These are phyloP conservation scores for Oeneis ivallda DNA, from an alignment of 2,888 invertebrate genomes.

Conservation along the genomic window DNA sequence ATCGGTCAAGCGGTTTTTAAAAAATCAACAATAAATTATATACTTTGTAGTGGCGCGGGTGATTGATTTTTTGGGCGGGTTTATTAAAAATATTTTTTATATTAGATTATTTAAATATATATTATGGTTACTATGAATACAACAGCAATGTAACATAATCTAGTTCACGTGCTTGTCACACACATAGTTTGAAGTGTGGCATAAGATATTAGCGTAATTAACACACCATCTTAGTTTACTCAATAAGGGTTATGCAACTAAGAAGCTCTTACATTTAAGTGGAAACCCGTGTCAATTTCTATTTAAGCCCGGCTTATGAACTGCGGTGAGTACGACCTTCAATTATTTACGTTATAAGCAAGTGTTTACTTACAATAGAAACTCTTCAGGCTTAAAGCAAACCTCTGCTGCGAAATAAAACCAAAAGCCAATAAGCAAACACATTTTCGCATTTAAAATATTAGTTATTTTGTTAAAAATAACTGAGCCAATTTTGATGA, in stretches of 20 bases:
- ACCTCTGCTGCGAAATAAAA: no score
- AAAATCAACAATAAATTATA: no score
- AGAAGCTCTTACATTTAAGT: conserved; percentile 19
- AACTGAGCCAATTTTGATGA: no score
- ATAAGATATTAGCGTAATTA: conserved; percentile 22
- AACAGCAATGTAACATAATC: neutral
- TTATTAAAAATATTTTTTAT: no score
- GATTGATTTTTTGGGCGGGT: no score
- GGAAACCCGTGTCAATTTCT: conserved; percentile 27
- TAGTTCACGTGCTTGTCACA: conserved; percentile 6
- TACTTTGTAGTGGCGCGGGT: no score
- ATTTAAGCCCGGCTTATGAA: conserved; percentile 21
- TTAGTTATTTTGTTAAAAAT: no score
- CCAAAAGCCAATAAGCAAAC: no score
- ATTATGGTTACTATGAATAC: no score
- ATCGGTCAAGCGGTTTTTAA: no score
- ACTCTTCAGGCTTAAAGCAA: neutral
- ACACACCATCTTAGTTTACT: conserved; percentile 22
- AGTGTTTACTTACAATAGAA: neutral
- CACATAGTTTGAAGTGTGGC: conserved; percentile 10
- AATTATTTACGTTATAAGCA: conserved; percentile 16
- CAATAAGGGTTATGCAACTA: conserved; percentile 23
- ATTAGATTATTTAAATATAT: no score
- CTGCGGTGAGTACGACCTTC: conserved; percentile 12
- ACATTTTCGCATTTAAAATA: no score